phyloP scores from a whole-genome alignment of 2,113 vertebrate genomes.

The Phyllostomus hastatus region DNA sequence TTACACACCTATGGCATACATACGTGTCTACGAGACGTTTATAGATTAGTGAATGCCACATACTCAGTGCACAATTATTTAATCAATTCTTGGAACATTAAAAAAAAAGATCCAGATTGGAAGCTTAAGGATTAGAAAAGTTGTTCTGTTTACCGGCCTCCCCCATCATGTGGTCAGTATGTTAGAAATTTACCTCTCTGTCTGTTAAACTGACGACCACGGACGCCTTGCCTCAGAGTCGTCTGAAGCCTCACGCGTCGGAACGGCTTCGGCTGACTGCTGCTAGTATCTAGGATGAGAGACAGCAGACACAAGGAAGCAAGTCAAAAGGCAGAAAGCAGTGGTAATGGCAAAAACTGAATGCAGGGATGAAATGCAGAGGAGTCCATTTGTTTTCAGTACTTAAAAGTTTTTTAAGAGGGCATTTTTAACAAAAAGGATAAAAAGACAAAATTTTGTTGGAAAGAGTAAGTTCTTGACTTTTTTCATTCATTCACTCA shows the following conservation, averaged over 20 bases:
- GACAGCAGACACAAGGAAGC: neutral
- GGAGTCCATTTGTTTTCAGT: slow-evolving; percentile 14
- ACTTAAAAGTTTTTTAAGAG: slow-evolving; percentile 31
- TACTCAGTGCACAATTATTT: neutral
- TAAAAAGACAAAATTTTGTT: slow-evolving; percentile 41
- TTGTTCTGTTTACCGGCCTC: neutral
- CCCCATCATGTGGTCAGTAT: neutral
- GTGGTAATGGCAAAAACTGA: slow-evolving; percentile 9
- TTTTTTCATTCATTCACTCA: slow-evolving; percentile 14
- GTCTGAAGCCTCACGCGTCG: slow-evolving; percentile 89
- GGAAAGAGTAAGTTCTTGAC: neutral
- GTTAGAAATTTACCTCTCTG: slow-evolving; percentile 80
- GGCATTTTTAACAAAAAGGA: neutral
- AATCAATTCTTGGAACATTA: neutral
- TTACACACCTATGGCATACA: neutral
- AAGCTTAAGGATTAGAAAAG: slow-evolving; percentile 15
- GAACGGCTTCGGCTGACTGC: slow-evolving; percentile 85
- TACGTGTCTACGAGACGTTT: neutral
- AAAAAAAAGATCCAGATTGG: neutral
- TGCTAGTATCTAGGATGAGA: slow-evolving; percentile 88
- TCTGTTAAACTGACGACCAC: slow-evolving; percentile 89
- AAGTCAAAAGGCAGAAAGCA: neutral
- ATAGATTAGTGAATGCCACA: neutral
- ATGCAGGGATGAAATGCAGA: neutral
- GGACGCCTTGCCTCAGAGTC: slow-evolving; percentile 86